Evolutionary conservation across 2,888 invertebrate species (phyloP).

Genomic region (Ethmia dodecea): DNA sequence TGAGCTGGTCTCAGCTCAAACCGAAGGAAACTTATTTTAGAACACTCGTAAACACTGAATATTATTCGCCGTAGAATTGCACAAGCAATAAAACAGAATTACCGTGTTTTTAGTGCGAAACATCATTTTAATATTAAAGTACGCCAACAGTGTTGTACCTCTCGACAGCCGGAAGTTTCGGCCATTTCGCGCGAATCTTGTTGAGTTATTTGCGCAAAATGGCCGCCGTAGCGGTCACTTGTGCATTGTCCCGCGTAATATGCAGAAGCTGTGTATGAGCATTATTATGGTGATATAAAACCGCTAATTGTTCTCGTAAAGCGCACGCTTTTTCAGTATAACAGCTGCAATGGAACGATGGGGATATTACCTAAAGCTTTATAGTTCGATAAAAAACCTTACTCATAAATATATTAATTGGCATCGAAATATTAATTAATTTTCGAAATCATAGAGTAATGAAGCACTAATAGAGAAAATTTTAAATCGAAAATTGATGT

Average conservation of each 20-base stretch:
- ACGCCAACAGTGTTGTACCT: constrained; percentile 31
- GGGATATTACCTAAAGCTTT: too few relatives aligned
- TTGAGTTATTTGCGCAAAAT: constrained; percentile 65
- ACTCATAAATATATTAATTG: too few relatives aligned
- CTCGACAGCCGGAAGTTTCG: constrained; percentile 34
- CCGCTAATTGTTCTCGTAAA: constrained; percentile 55
- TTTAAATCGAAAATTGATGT: too few relatives aligned
- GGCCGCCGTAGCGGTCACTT: constrained; percentile 44
- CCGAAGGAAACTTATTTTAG: constrained; percentile 13
- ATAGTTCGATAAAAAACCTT: too few relatives aligned
- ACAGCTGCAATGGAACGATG: constrained; percentile 1
- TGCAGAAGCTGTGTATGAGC: constrained; percentile 33
- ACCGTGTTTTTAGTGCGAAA: constrained; percentile 16
- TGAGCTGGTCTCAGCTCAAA: constrained; percentile 44
- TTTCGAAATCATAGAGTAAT: too few relatives aligned
- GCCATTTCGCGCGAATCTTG: constrained; percentile 63
- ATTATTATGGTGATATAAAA: constrained; percentile 43
- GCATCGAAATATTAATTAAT: too few relatives aligned
- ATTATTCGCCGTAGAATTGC: constrained; percentile 7
- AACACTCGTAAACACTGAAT: constrained; percentile 7
- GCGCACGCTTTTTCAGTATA: constrained; percentile 27
- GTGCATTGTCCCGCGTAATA: constrained; percentile 36
- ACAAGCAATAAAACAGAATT: constrained; percentile 14
- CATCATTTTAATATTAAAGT: constrained; percentile 44
- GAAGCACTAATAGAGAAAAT: too few relatives aligned